A percentile compares a stretch with the other conserved stretches of the same genome.
Conservation (phyloP, 2,797 vertebrate species). For the Typhlichthys eigenmanni region DNA sequence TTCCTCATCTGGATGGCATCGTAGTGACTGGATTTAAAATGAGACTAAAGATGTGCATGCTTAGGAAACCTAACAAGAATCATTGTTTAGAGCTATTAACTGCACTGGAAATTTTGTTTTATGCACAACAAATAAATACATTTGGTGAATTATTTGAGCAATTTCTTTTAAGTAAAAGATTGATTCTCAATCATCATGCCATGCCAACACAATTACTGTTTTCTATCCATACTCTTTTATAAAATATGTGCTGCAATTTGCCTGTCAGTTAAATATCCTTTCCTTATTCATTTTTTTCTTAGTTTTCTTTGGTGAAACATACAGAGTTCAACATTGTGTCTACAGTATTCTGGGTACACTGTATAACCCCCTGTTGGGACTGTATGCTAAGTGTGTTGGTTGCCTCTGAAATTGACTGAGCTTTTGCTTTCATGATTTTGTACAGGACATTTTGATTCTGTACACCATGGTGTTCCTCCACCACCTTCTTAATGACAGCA, state of each 20-base stretch:
- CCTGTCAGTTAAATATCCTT: too few relatives aligned
- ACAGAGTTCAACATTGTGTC: too few relatives aligned
- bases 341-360: constrained; percentile 10
- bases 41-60: constrained; percentile 13
- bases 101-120: constrained; percentile 11
- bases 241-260: too few relatives aligned
- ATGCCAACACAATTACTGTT: too few relatives aligned
- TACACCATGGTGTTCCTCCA: neutral
- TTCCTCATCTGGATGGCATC: constrained; percentile 96
- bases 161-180: neutral
- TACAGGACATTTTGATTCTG: constrained; percentile 8
- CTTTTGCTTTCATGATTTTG: constrained; percentile 26
- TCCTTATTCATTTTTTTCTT: too few relatives aligned
- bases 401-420: constrained; percentile 22
- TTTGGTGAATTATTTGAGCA: constrained; percentile 2
- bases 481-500: too few relatives aligned
- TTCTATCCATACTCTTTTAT: too few relatives aligned
- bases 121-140: neutral
- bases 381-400: constrained; percentile 15
- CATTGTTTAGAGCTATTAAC: constrained; percentile 11
- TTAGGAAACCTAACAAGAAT: constrained; percentile 5
- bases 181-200: constrained; percentile 1
- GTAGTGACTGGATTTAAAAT: constrained; percentile 53
- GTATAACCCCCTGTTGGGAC: constrained; percentile 32
- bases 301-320: too few relatives aligned